These are phyloP conservation scores for Xylocampa areola DNA, from an alignment of 2,888 invertebrate genomes.

Conservation along the genomic window DNA sequence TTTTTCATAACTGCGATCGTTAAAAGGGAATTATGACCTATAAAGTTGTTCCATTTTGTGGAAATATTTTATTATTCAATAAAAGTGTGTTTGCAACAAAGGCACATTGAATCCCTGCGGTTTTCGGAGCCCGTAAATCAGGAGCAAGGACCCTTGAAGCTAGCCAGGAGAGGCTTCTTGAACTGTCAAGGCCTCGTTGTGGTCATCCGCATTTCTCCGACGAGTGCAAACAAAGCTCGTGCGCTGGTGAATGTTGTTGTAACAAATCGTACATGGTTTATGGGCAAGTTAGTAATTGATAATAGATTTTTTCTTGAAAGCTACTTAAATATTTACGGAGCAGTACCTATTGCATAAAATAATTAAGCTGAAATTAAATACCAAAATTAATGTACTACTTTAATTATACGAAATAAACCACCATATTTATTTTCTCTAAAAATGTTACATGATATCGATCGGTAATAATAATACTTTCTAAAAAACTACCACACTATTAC, in stretches of 20 bases:
- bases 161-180: conserved; percentile 80
- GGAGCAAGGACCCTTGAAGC: conserved; percentile 82
- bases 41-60: conserved; percentile 86
- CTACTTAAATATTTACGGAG: not conserved
- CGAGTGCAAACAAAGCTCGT: conserved; percentile 72
- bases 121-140: conserved; percentile 87
- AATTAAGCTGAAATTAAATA: no score
- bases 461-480: no score
- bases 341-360: no score
- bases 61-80: conserved; percentile 89
- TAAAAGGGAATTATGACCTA: conserved; percentile 86
- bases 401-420: no score
- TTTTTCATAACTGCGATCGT: conserved; percentile 71
- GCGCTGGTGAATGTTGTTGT: conserved; percentile 54
- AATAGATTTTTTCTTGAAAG: not conserved
- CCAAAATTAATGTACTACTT: no score
- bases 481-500: no score
- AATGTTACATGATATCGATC: no score
- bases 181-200: conserved; percentile 85
- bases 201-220: conserved; percentile 77
- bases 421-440: no score
- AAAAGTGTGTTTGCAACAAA: conserved; percentile 85
- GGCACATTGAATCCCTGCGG: conserved; percentile 87
- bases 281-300: conserved; percentile 8
- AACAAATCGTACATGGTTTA: conserved; percentile 10